Evolutionary conservation across 2,888 invertebrate species (phyloP), one percentile per base, ranked within the genome.

Genomic region (Eumerus sabulonum): DNA sequence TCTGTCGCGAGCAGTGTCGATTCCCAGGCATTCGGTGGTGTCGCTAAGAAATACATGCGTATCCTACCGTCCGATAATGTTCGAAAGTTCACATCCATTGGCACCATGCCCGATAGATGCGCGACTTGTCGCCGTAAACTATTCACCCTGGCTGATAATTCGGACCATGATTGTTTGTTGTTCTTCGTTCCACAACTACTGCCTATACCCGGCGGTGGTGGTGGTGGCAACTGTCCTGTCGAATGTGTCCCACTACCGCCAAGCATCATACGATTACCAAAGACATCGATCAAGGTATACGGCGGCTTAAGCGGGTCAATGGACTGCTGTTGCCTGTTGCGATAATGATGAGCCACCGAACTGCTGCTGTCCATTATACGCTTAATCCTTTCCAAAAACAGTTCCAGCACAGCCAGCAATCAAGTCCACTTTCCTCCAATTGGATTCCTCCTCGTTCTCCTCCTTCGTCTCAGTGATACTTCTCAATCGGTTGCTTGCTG

Each of bases 11-110:
- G 90, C 11, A 98, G 89, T 0, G 97, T 97, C 1, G 96, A 96
- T 88, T 98, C 97, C 93, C 96, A 95, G 13, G 95, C 95, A 85
- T 95, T 95, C 57, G 94, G 94, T 0, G 96, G 95, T 17, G 95
- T 95, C 83, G 96, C 94, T 76, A 98, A 91, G 87, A 97, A 98
- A 88, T 98, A 98, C 84, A 98, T 93, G 85, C 97, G 92, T 11
- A 93, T 95, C 83, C 94, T 92, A 38, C 95, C 95, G 89, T 95
- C 95, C 60, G 92, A 91, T 40, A 96, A 90, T 19, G 92, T 92
- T 70, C 96, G 92, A 89, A 96, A 96, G 36, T 94, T 93, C 83
- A 96, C 93, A 53, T 94, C 94, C 84, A 93, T 93, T 0, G 96
- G 96, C 16, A 96, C 93, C 91, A 95, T 94, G 0, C 94, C 93